Base-by-base conservation (phyloP, 2,797 vertebrate genomes). In the Rhinichthys osculus region DNA sequence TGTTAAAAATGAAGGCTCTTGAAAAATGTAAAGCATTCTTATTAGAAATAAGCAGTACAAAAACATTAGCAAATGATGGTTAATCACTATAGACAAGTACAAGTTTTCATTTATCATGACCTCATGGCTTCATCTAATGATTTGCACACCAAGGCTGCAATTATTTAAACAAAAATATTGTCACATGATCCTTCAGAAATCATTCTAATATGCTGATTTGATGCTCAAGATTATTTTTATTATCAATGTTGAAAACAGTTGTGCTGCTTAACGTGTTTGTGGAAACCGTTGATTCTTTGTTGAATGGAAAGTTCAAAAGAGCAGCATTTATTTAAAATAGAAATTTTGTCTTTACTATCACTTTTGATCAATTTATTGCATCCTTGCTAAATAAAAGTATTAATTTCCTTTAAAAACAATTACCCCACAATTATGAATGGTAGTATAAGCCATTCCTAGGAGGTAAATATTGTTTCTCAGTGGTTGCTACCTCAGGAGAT, bases 11-110 rank as follows among this genome's bases (percentile, higher is more conserved):
- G 2, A 38, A 54, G 38, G n/a, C 19, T 71, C 19, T 79, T 78
- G 30, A 44, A 57, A 54, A 69, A 78, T 82, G 21, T 40, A 40
- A 8, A 21, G 50, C 11, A 70, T 54, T 57, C 67, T 59, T 59
- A 40, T 40, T 77, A 14, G 27, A 83, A 47, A 17, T 73, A n/a
- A 66, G 59, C 73, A 57, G 35, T n/a, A 44, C 19, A 69, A 54
- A 84, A 84, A 14, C 50, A 27, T 69, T 30, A 27, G 10, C 73
- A 57, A 57, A 57, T 78, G 38, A 82, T n/a, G 14, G 50, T 57
- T 78, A 33, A 57, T 85, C 52, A 62, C n/a, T 62, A 13, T 70
- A 40, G 30, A 54, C 7, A 50, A 44, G 38, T 3, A 33, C 21
- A 2, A 33, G n/a, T 50, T 42, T 50, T 54, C 1, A 67, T 10